A percentile compares a stretch with the other conserved stretches of the same genome.
phyloP scores from a whole-genome alignment of 2,797 vertebrate genomes.

The Dryobates pubescens region DNA sequence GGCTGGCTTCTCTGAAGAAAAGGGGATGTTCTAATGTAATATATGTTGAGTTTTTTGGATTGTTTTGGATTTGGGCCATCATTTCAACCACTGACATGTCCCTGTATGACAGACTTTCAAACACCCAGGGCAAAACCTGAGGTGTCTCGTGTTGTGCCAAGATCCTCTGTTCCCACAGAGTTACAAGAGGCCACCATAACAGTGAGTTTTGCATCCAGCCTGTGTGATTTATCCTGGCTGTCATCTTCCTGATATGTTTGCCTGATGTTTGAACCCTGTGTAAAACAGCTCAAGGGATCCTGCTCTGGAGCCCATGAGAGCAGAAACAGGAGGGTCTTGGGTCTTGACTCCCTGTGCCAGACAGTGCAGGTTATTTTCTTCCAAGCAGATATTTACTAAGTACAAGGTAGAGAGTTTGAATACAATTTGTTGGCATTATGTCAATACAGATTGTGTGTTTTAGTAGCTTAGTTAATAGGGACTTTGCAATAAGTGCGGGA shows the following conservation, averaged over 20 bases:
- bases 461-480: constrained; percentile 28
- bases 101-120: background rate
- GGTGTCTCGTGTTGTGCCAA: background rate
- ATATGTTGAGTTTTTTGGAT: background rate
- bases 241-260: background rate
- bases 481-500: constrained; percentile 24
- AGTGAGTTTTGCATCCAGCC: background rate
- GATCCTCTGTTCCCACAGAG: background rate
- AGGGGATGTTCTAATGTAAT: background rate
- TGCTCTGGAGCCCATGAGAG: background rate
- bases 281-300: background rate
- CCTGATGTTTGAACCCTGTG: background rate
- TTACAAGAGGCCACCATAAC: fast-evolving
- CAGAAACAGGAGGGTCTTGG: background rate
- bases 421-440: background rate
- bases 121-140: background rate
- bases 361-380: background rate
- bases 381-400: constrained; percentile 34
- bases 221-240: background rate
- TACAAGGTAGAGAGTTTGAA: background rate
- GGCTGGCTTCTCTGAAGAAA: background rate
- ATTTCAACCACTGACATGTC: background rate
- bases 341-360: background rate
- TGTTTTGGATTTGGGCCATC: background rate
- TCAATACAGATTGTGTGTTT: constrained; percentile 18